Conservation (phyloP, 2,888 invertebrate genomes). For the Cyaniris semiargus region DNA sequence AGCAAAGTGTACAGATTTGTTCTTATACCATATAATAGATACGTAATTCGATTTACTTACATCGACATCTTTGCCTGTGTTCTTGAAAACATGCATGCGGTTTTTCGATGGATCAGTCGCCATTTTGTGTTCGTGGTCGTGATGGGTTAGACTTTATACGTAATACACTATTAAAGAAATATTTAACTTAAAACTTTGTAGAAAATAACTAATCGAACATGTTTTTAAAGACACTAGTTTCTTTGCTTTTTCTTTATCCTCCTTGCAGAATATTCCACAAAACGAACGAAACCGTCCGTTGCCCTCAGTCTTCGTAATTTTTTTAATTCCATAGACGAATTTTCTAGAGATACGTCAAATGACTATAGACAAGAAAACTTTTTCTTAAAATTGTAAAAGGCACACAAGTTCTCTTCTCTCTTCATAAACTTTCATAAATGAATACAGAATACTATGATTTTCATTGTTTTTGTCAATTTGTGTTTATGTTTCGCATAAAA, state of each 20-base stretch:
- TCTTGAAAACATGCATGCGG: conserved; percentile 97
- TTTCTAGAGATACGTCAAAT: conserved; percentile 15
- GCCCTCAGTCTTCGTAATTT: conserved; percentile 55
- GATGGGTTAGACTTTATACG: conserved; percentile 54
- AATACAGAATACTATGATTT: no score
- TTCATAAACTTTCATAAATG: not conserved
- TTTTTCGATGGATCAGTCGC: conserved; percentile 89
- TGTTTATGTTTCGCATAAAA: no score
- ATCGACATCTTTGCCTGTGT: conserved; percentile 99
- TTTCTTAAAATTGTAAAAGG: not conserved
- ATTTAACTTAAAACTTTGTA: conserved; percentile 66
- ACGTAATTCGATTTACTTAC: conserved; percentile 82
- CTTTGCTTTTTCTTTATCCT: conserved; percentile 71
- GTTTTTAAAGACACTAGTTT: conserved; percentile 61
- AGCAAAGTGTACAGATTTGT: not conserved
- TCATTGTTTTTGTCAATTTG: no score
- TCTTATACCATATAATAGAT: conserved; percentile 4
- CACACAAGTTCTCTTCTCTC: not conserved
- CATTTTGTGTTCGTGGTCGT: conserved; percentile 82
- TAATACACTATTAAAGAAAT: conserved; percentile 72
- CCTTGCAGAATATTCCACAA: conserved; percentile 65
- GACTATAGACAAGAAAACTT: not conserved
- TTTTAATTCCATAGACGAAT: conserved; percentile 54
- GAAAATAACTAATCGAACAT: conserved; percentile 69
- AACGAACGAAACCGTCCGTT: conserved; percentile 64